These are phyloP conservation scores for Druon quercuslanigerum DNA, from an alignment of 1,140 invertebrate genomes.

Conservation along the genomic window DNA sequence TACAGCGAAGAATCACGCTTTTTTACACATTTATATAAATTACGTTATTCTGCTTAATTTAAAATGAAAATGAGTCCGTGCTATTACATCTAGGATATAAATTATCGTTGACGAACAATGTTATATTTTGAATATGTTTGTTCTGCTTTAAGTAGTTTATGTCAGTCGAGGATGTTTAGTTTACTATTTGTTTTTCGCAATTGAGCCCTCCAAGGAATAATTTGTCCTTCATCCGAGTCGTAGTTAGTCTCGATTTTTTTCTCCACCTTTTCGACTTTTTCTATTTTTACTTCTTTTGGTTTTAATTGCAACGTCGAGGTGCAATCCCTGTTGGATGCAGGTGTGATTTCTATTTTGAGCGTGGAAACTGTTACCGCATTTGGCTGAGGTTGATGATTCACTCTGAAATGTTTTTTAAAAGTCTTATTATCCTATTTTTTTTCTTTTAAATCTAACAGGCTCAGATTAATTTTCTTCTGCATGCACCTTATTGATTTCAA, in stretches of 20 bases:
- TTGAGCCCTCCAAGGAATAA: conserved; percentile 91
- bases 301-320: conserved; percentile 18
- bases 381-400: conserved; percentile 31
- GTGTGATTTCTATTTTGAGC: conserved; percentile 48
- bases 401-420: conserved; percentile 29
- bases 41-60: not conserved
- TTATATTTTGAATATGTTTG: not conserved
- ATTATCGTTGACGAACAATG: conserved; percentile 14
- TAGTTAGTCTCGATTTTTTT: conserved; percentile 54
- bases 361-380: conserved; percentile 36
- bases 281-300: conserved; percentile 49
- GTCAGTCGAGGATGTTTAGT: conserved; percentile 83
- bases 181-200: conserved; percentile 92
- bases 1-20: not conserved
- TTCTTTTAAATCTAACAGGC: too few relatives aligned
- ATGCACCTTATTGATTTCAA: too few relatives aligned
- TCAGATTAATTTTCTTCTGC: not conserved
- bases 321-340: conserved; percentile 28
- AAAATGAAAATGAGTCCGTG: not conserved
- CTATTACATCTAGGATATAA: conserved; percentile 13
- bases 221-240: conserved; percentile 77
- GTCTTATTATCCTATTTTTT: not conserved
- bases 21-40: not conserved
- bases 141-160: not conserved
- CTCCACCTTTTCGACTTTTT: conserved; percentile 40